Percentiles rank a stretch among this genome's conserved stretches.
These are phyloP conservation scores for Crambe crambe DNA, from an alignment of 37 sponge, comb jelly and placozoan species.

Conservation along the genomic window DNA sequence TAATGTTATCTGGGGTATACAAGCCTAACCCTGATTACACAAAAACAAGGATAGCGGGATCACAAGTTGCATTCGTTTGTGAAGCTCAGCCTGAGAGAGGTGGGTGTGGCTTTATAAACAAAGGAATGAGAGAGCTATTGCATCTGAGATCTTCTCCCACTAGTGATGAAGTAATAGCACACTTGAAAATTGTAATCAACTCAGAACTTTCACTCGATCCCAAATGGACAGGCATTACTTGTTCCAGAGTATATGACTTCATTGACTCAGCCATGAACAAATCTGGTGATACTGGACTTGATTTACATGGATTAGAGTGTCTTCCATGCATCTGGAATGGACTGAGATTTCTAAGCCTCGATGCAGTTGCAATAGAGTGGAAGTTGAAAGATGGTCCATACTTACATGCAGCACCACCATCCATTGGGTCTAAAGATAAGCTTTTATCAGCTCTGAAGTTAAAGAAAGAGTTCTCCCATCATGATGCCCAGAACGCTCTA, in stretches of 20 bases:
- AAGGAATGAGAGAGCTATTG: background rate
- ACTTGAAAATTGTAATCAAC: constrained; percentile 18
- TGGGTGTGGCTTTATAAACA: constrained; percentile 17
- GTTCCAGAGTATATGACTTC: constrained; percentile 8
- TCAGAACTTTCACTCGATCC: background rate
- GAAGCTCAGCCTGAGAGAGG: background rate
- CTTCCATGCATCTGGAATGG: constrained; percentile 49
- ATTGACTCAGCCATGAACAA: background rate
- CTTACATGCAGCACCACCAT: constrained; percentile 32
- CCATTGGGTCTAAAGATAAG: background rate
- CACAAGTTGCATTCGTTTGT: constrained; percentile 26
- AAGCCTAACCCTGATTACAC: background rate
- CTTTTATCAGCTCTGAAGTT: constrained; percentile 30
- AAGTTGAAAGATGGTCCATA: constrained; percentile 51
- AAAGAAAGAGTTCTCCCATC: constrained; percentile 13
- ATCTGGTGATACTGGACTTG: background rate
- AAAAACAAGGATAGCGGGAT: constrained; percentile 13
- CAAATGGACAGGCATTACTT: background rate
- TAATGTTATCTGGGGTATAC: background rate
- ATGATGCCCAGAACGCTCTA: constrained; percentile 43
- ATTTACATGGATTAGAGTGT: background rate
- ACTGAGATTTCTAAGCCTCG: constrained; percentile 20
- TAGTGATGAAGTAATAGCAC: constrained; percentile 9
- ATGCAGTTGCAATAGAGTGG: constrained; percentile 20
- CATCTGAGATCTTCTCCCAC: constrained; percentile 14